Conservation (phyloP, 2,888 invertebrate species). For the Eretmocerus hayati region DNA sequence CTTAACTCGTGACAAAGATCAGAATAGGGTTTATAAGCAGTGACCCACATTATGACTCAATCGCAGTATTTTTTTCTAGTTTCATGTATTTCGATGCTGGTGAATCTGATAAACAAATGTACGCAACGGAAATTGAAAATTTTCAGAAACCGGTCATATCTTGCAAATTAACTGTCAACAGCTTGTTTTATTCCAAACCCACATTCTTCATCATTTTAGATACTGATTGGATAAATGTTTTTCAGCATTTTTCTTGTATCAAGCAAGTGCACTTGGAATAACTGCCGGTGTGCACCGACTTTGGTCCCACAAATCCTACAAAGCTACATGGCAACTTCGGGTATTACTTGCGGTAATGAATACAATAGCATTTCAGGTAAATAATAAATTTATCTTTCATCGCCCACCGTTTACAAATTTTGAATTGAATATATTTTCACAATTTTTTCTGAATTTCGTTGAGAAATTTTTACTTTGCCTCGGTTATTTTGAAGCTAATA, state of each 20-base stretch:
- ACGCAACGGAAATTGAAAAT: too few relatives aligned
- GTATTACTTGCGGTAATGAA: constrained; percentile 75
- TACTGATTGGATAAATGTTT: constrained; percentile 7
- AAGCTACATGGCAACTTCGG: constrained; percentile 84
- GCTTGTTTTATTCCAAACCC: not conserved
- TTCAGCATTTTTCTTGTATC: constrained; percentile 67
- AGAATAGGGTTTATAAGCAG: too few relatives aligned
- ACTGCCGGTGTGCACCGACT: constrained; percentile 95
- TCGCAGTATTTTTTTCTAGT: too few relatives aligned
- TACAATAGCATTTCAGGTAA: constrained; percentile 84
- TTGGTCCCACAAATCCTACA: constrained; percentile 94
- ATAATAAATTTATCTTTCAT: not conserved
- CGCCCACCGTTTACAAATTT: too few relatives aligned
- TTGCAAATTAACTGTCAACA: too few relatives aligned
- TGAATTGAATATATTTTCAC: not conserved
- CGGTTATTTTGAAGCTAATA: too few relatives aligned
- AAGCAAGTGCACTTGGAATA: constrained; percentile 79
- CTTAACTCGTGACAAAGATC: too few relatives aligned
- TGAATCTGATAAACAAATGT: too few relatives aligned
- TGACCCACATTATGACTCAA: too few relatives aligned
- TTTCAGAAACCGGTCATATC: too few relatives aligned
- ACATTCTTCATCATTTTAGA: not conserved
- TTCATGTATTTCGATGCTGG: too few relatives aligned
- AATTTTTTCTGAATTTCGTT: not conserved
- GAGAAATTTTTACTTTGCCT: not conserved